phyloP scores from a whole-genome alignment of 2,113 vertebrate genomes.

The Paracanthobrama guichenoti region DNA sequence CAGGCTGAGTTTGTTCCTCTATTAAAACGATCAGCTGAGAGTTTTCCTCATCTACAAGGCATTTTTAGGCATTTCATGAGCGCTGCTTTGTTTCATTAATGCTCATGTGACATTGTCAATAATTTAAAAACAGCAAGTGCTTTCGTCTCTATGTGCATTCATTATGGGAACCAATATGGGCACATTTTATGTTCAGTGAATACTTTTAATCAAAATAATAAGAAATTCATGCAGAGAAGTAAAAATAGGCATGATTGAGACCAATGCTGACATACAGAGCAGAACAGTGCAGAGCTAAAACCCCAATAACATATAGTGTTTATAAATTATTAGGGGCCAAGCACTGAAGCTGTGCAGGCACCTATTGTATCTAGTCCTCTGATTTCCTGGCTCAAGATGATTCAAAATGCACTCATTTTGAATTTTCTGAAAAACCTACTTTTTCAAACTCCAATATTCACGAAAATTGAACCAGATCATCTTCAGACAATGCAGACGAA shows the following conservation, averaged over 20 bases:
- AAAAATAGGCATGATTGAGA: not conserved
- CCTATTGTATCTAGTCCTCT: no score
- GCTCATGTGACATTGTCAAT: not conserved
- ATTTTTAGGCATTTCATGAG: not conserved
- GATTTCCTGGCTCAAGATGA: no score
- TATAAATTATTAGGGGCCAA: no score
- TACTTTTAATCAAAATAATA: not conserved
- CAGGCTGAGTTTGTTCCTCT: not conserved
- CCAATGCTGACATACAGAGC: not conserved
- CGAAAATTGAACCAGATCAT: no score
- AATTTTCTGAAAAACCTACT: no score
- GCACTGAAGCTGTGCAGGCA: no score
- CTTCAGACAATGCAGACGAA: no score
- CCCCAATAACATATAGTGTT: not conserved
- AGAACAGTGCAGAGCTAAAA: not conserved
- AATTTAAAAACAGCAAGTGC: not conserved
- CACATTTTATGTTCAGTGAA: not conserved
- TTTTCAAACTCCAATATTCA: no score
- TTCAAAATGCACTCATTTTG: no score
- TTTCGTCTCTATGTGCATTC: not conserved
- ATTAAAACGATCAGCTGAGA: not conserved
- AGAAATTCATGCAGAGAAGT: not conserved
- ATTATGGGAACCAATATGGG: not conserved
- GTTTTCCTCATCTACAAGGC: not conserved
- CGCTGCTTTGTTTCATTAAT: not conserved